phyloP scores from a whole-genome alignment of 2,113 vertebrate genomes.

The Eubucco bourcierii region DNA sequence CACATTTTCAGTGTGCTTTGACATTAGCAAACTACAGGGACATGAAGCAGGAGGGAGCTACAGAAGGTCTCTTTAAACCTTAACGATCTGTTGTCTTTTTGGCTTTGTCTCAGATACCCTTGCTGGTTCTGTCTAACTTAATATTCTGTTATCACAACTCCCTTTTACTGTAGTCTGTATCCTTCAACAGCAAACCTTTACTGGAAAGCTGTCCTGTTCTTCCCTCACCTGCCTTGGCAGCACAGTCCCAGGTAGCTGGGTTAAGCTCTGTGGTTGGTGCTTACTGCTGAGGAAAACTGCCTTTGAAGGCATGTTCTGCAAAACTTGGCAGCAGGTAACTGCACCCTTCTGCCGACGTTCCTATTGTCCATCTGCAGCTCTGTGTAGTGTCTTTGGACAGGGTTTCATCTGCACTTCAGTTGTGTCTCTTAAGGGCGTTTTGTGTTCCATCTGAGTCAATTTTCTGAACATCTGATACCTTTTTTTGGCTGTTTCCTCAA shows the following conservation, averaged over 20 bases:
- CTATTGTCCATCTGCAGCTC: slow-evolving; percentile 13
- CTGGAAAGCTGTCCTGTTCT: background rate
- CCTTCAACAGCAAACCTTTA: background rate
- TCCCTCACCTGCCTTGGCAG: slow-evolving; percentile 1
- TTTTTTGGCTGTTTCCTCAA: slow-evolving; percentile 12
- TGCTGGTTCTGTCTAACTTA: background rate
- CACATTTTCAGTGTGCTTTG: background rate
- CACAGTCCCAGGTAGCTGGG: background rate
- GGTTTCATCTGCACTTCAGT: background rate
- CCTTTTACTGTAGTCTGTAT: background rate
- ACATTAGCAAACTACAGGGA: background rate
- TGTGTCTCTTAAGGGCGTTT: slow-evolving; percentile 26
- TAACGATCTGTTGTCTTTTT: background rate
- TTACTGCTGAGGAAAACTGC: slow-evolving; percentile 24
- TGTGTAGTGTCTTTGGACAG: background rate
- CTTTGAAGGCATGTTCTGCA: slow-evolving; percentile 18
- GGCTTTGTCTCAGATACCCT: slow-evolving; percentile 21
- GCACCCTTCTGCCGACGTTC: slow-evolving; percentile 34
- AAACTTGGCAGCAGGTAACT: background rate
- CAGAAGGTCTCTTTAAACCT: background rate
- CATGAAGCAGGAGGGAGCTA: background rate
- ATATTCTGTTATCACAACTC: background rate
- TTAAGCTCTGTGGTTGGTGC: background rate
- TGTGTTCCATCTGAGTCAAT: slow-evolving; percentile 16
- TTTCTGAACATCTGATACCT: background rate